These are phyloP conservation scores for Sorex maritimensis DNA, from an alignment of 2,797 vertebrate species.

Conservation along the genomic window DNA sequence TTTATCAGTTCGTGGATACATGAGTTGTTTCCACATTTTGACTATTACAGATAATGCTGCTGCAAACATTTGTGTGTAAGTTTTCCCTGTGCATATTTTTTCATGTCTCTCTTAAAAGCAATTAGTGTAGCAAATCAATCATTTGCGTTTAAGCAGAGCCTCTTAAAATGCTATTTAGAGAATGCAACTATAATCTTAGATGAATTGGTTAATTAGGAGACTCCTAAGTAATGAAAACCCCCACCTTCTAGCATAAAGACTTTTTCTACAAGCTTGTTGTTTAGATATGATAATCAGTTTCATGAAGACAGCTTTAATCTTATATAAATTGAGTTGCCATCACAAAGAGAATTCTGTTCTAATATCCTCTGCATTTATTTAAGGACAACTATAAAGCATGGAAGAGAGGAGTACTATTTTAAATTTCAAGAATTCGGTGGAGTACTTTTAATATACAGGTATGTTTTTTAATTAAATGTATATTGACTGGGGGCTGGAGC, in stretches of 20 bases:
- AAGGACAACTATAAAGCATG: slow-evolving; percentile 46
- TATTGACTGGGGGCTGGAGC: no score
- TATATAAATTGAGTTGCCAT: slow-evolving; percentile 57
- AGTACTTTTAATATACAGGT: slow-evolving; percentile 73
- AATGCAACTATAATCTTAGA: slow-evolving; percentile 60
- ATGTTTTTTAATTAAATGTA: slow-evolving; percentile 65
- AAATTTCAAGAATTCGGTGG: slow-evolving; percentile 56
- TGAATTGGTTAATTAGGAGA: slow-evolving; percentile 59
- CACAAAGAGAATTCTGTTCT: slow-evolving; percentile 49
- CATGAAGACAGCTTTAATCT: slow-evolving; percentile 65
- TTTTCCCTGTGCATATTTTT: slow-evolving; percentile 43
- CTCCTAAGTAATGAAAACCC: slow-evolving; percentile 49
- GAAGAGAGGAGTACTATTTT: slow-evolving; percentile 61
- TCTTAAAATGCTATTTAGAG: slow-evolving; percentile 67
- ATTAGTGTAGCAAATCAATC: slow-evolving; percentile 63
- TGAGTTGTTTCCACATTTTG: slow-evolving; percentile 63
- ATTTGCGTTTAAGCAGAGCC: slow-evolving; percentile 64
- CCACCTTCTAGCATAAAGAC: slow-evolving; percentile 10
- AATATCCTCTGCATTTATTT: slow-evolving; percentile 45
- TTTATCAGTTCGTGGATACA: slow-evolving; percentile 50
- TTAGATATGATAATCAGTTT: slow-evolving; percentile 57
- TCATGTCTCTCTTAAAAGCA: slow-evolving; percentile 54
- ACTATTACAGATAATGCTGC: slow-evolving; percentile 74
- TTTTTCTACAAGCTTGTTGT: slow-evolving; percentile 61
- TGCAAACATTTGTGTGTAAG: slow-evolving; percentile 45